A percentile compares a stretch with the other conserved stretches of the same genome.
These are phyloP conservation scores for Apoderus coryli DNA, from an alignment of 2,888 invertebrate species.

Conservation along the genomic window DNA sequence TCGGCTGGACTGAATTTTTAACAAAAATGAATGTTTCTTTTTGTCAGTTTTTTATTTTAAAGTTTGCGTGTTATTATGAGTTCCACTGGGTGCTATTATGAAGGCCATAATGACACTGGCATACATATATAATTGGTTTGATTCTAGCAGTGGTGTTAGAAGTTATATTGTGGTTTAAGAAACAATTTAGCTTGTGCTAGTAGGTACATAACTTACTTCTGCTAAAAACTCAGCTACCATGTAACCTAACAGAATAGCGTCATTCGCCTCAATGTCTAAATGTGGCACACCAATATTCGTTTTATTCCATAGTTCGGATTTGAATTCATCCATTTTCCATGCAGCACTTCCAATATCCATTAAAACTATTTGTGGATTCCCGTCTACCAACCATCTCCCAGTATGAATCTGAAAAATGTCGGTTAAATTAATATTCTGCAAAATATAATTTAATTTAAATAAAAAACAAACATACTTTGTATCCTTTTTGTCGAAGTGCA, in stretches of 20 bases:
- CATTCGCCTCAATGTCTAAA: constrained; percentile 90
- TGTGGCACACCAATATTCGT: constrained; percentile 86
- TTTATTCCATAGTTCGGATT: constrained; percentile 84
- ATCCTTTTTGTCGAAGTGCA: constrained; percentile 67
- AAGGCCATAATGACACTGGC: too few relatives aligned
- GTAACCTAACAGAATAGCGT: constrained; percentile 90
- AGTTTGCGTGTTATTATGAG: not conserved
- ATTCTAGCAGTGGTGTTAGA: too few relatives aligned
- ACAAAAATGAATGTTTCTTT: too few relatives aligned
- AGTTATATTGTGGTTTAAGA: too few relatives aligned
- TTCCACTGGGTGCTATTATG: not conserved
- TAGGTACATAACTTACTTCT: constrained; percentile 47
- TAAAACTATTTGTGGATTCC: constrained; percentile 95
- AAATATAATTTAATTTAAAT: too few relatives aligned
- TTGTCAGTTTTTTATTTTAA: not conserved
- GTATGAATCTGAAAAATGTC: constrained; percentile 63
- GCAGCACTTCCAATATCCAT: constrained; percentile 96
- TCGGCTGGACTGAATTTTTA: too few relatives aligned
- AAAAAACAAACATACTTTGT: too few relatives aligned
- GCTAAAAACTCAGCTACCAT: constrained; percentile 86
- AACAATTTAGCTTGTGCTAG: too few relatives aligned
- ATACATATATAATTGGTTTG: too few relatives aligned
- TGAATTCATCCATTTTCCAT: constrained; percentile 91
- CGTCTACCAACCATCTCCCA: constrained; percentile 98
- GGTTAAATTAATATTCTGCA: not conserved